Base-by-base conservation (phyloP, 1,140 invertebrate genomes). In the Nephila pilipes region DNA sequence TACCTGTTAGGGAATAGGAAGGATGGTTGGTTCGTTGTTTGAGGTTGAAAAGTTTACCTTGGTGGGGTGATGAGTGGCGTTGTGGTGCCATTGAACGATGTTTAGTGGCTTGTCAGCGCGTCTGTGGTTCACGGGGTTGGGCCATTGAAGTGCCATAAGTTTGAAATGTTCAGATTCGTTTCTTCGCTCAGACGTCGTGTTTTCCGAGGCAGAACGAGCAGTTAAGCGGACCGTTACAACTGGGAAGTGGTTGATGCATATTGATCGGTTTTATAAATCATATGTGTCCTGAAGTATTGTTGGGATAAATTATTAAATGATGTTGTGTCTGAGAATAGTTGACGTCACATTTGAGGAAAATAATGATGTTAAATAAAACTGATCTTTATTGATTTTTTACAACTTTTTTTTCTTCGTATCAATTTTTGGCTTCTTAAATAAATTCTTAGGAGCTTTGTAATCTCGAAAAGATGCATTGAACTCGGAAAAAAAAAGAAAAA, bases 81-180 rank as follows among this genome's bases (percentile, higher is more conserved):
- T 46, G 80, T 22, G 80, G 80, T 81, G 80, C 22, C 80, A 81
- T 36, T 54, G 69, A 75, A 75, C 69, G 69, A 75, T 75, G 69
- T 75, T 75, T 75, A 75, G 69, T 75, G 69, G 69, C 69, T 36
- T 75, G 69, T 75, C 69, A 75, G 69, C 69, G 69, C 29, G 29
- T 75, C 29, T 75, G 69, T 75, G 69, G 69, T 75, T 75, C 69
- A 75, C 69, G 69, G 69, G 63, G 69, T 75, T 75, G 69, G 69
- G 69, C 29, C 29, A 1, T 32, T 32, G 20, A 75, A 18, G 69
- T 75, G 69, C 32, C 69, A 75, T 32, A 75, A 18, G 29, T 75
- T 75, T 65, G n/a, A 65, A 65, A 65, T 65, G 25, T n/a, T 65
- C 63, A 29, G 63, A 25, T 65, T 65, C 63, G 8, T 65, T 75